Conservation (phyloP, 2,797 vertebrate genomes). For the Sebastes glaucus region DNA sequence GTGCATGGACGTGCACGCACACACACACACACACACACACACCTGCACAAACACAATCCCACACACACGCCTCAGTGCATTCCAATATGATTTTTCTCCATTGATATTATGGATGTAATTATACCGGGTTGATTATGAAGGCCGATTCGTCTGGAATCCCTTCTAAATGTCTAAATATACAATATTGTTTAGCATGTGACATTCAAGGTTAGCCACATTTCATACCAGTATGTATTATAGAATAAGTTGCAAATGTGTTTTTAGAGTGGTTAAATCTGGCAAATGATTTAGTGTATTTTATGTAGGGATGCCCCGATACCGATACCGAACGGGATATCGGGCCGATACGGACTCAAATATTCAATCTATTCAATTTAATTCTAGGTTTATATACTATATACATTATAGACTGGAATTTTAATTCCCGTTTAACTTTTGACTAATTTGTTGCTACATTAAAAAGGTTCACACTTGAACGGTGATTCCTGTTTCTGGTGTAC, state of each 20-base stretch:
- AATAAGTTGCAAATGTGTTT: conserved; percentile 2
- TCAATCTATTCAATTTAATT: no score
- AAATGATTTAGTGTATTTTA: not conserved
- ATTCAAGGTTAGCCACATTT: conserved; percentile 27
- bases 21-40: conserved; percentile 15
- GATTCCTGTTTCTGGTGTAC: no score
- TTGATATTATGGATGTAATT: conserved; percentile 84
- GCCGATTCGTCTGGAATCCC: conserved; percentile 63
- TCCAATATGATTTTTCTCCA: conserved; percentile 81
- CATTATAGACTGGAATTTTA: no score
- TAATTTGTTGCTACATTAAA: no score
- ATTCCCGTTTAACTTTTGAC: no score
- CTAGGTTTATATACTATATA: no score
- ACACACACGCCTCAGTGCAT: conserved; percentile 76
- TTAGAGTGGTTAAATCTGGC: not conserved
- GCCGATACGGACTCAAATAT: no score
- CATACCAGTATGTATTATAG: conserved; percentile 5
- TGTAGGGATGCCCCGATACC: no score
- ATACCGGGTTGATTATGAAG: conserved; percentile 77
- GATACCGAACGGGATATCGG: no score
- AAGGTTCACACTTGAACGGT: no score
- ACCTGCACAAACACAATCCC: conserved; percentile 2
- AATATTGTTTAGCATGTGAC: conserved; percentile 44
- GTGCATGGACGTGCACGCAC: conserved; percentile 43
- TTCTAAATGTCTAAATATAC: conserved; percentile 66